These are phyloP conservation scores for Discoglossus pictus DNA, from an alignment of 2,797 vertebrate species.

Conservation along the genomic window DNA sequence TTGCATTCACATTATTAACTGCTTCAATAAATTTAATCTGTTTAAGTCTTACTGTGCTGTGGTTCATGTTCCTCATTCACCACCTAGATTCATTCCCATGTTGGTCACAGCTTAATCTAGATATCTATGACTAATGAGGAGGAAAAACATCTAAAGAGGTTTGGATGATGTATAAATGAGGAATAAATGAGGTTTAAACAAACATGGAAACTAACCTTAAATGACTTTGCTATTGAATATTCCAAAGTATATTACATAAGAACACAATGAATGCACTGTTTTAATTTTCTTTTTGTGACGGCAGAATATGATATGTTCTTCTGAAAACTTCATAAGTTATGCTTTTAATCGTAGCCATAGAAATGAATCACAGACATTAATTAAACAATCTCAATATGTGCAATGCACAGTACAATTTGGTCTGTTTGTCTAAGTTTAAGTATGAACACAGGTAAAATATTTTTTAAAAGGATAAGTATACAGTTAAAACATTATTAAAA, in stretches of 20 bases:
- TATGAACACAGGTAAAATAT: no score
- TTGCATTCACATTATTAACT: conserved; percentile 26
- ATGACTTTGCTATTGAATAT: conserved; percentile 37
- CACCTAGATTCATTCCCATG: conserved; percentile 44
- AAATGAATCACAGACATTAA: no score
- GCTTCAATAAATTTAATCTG: conserved; percentile 41
- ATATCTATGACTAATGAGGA: conserved; percentile 56
- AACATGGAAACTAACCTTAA: conserved; percentile 53
- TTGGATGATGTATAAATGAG: conserved; percentile 41
- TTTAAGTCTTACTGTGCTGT: conserved; percentile 36
- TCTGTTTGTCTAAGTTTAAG: no score
- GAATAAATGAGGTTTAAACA: conserved; percentile 52
- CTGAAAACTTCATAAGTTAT: no score
- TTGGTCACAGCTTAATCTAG: conserved; percentile 52
- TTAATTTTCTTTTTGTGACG: not conserved
- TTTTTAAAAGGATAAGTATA: no score
- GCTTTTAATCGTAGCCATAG: no score
- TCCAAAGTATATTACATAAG: conserved; percentile 43
- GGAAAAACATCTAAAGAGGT: conserved; percentile 50
- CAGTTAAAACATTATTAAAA: no score
- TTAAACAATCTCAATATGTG: no score
- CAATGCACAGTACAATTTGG: no score
- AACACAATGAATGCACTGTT: conserved; percentile 1
- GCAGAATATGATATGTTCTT: not conserved
- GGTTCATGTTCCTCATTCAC: conserved; percentile 32